Base-by-base conservation (phyloP, 1,140 invertebrate genomes). In the Drosophila repletoides region DNA sequence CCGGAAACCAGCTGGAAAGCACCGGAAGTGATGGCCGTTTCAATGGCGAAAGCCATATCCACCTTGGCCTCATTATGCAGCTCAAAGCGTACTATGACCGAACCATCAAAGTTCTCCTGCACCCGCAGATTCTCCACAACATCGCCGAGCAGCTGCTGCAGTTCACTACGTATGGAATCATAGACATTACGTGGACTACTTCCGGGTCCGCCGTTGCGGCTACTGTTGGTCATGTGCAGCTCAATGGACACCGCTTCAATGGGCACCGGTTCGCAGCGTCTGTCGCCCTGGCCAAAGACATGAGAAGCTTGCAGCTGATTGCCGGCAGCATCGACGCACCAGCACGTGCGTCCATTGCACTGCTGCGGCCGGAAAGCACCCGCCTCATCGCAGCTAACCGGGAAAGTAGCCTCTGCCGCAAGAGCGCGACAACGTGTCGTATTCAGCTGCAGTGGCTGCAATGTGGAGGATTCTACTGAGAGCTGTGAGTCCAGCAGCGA, bases 281-380 rank as follows among this genome's bases (percentile, higher is more conserved):
- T 28, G 10, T 76, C 67, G 0, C 87, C 94, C 84, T 91, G 93
- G 51, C 92, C 90, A 89, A 96, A 94, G 24, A 93, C 92, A 72
- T 93, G 91, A 1, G 93, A 92, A 15, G 93, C 91, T 61, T 93
- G 91, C 1, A 95, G 86, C 67, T 95, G 94, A 90, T 96, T 96
- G 5, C 96, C 96, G 0, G 95, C 95, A 60, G 95, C 95, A 89
- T 97, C 95, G 2, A 96, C 95, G 89, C 96, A 97, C 95, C 95
- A 97, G 88, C 96, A 97, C 17, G 60, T 74, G 1, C 93, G 93
- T 1, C 93, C 92, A 22, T 93, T 93, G 76, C 95, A 96, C 76
- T 96, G 95, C 0, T 92, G 93, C 0, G 95, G 93, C 1, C 93
- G 91, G 84, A 96, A 96, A 71, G 93, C 92, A 1, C 95, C 95